Percentiles rank a stretch among this genome's conserved stretches.
Evolutionary conservation across 2,797 vertebrate genomes (phyloP).

Genomic region (Falco columbarius): DNA sequence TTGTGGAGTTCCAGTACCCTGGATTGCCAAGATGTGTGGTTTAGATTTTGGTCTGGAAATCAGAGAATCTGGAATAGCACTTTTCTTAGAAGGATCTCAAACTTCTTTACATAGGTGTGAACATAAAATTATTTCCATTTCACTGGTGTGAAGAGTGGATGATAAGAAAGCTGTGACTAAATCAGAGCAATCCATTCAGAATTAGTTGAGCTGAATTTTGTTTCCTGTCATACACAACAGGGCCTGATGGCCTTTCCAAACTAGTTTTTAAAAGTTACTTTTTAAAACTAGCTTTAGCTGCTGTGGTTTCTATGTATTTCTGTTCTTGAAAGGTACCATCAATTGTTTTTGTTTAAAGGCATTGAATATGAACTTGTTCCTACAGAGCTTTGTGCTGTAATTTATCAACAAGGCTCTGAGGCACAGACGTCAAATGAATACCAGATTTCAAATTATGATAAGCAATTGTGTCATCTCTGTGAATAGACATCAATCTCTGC

Average conservation of each 20-base stretch:
- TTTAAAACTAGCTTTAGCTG: background rate
- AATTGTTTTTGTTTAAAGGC: conserved; percentile 51
- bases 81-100: background rate
- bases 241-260: background rate
- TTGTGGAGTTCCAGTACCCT: background rate
- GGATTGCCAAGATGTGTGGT: background rate
- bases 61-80: background rate
- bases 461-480: conserved; percentile 61
- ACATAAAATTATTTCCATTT: background rate
- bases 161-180: background rate
- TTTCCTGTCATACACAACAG: background rate
- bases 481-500: conserved; percentile 60
- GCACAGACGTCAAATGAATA: conserved; percentile 67
- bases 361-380: conserved; percentile 70
- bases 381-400: conserved; percentile 42
- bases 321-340: conserved; percentile 31
- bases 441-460: conserved; percentile 74
- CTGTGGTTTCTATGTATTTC: background rate
- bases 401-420: conserved; percentile 26
- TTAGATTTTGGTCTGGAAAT: background rate
- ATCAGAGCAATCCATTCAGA: background rate
- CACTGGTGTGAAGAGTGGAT: background rate
- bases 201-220: background rate
- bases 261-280: background rate
- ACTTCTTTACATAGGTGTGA: background rate